Evolutionary conservation across 2,888 invertebrate species (phyloP), one percentile per base, ranked within the genome.

Genomic region (Saturnia japonica): DNA sequence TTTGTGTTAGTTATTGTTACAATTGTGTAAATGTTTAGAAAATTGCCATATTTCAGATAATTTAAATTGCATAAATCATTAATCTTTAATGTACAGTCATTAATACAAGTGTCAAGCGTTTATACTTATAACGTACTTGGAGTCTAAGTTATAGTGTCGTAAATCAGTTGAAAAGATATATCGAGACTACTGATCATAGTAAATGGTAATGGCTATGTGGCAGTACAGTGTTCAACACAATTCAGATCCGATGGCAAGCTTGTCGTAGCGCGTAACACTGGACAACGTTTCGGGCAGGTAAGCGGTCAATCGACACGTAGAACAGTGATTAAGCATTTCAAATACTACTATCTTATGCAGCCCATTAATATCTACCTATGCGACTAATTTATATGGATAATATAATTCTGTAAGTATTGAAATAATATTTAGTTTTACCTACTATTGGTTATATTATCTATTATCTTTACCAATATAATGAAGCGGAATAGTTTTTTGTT

Each of bases 221-320:
- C 11, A n/a, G 54, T 22, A 22, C 19, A 54, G 28, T 62, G 62
- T 34, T 62, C 14, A 40, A 66, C 25, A 70, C 54, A 70, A 67
- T 70, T 42, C 54, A 25, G 28, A 25, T 60, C 43, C 25, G 42
- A 70, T 42, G 70, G 16, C 66, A 64, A 64, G 64, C 66, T 14
- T 69, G 69, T 28, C 66, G 42, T 64, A 64, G 40, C 64, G 42
- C 72, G 69, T 40, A 64, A 40, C 40, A 42, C 73, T 66, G 69
- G 45, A 72, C 72, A 72, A 75, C 74, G 75, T 73, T 80, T 77
- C 74, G 77, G 80, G 78, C 80, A 78, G 73, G 80, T 75, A 71
- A 76, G 80, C 75, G 83, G 83, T 85, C 75, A 77, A 40, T 54
- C 72, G 75, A 81, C 82, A 81, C 75, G 78, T 75, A 75, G 75